These are phyloP conservation scores for Dynastes hyllus DNA, from an alignment of 2,888 invertebrate species.

Conservation along the genomic window DNA sequence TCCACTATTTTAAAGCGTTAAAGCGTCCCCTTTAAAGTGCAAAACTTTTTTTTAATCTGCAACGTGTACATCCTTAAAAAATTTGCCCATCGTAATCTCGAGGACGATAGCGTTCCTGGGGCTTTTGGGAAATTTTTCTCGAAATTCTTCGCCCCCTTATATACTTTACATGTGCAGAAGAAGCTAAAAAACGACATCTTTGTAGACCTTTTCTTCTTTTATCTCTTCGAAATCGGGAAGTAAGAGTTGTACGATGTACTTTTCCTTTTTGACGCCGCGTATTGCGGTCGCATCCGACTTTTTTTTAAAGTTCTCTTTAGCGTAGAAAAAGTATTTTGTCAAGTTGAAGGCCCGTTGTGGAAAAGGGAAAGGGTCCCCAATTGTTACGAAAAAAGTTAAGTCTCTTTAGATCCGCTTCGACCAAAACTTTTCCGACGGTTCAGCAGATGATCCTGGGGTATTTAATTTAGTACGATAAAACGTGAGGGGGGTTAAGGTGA, in stretches of 20 bases:
- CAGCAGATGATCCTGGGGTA: slow-evolving; percentile 27
- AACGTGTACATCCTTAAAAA: slow-evolving; percentile 13
- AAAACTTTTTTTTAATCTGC: slow-evolving; percentile 39
- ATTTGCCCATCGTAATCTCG: slow-evolving; percentile 33
- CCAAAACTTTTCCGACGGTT: slow-evolving; percentile 8
- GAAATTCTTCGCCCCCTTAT: slow-evolving; percentile 17
- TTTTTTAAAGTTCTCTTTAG: not conserved
- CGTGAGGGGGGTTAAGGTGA: slow-evolving; percentile 52
- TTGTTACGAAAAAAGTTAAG: not conserved
- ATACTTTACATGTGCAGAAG: not conserved
- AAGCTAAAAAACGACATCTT: not conserved
- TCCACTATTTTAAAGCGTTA: slow-evolving; percentile 16
- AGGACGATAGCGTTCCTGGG: slow-evolving; percentile 18
- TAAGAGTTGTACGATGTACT: not conserved
- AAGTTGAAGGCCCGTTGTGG: not conserved
- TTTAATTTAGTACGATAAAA: slow-evolving; percentile 55
- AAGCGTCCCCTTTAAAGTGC: slow-evolving; percentile 3
- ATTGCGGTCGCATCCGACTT: not conserved
- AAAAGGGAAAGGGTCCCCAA: not conserved
- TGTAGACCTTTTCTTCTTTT: not conserved
- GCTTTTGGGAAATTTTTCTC: slow-evolving; percentile 17
- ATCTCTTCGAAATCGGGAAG: slow-evolving; percentile 8
- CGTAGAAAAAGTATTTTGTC: not conserved
- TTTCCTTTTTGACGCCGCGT: not conserved
- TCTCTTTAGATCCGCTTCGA: slow-evolving; percentile 6